A percentile compares a stretch with the other conserved stretches of the same genome.
These are phyloP conservation scores for Vicugna pacos DNA, from an alignment of 2,113 vertebrate genomes.

Conservation along the genomic window DNA sequence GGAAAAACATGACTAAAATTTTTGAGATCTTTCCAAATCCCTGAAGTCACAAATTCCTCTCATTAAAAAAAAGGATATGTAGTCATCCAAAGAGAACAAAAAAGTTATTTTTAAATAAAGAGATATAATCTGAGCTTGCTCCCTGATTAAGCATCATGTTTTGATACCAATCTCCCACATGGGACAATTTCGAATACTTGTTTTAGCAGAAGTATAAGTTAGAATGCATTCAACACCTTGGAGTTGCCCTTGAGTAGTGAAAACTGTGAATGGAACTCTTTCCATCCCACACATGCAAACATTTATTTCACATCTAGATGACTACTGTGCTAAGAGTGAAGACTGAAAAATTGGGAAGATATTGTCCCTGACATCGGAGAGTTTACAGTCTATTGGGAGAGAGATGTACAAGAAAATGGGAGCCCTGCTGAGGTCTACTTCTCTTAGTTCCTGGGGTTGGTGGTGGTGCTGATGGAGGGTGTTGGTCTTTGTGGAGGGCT, in stretches of 20 bases:
- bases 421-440: not conserved
- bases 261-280: not conserved
- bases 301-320: not conserved
- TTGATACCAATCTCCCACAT: not conserved
- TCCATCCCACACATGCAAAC: not conserved
- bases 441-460: not conserved
- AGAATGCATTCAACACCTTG: not conserved
- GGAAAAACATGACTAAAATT: not conserved
- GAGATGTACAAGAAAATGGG: not conserved
- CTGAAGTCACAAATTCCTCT: conserved; percentile 2
- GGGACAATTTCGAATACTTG: not conserved
- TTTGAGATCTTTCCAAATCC: conserved; percentile 31
- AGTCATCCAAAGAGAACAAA: not conserved
- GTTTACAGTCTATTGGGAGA: not conserved
- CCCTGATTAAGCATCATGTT: not conserved
- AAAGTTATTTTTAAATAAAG: not conserved
- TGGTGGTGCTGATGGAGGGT: rapidly evolving
- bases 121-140: not conserved
- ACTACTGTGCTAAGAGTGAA: not conserved
- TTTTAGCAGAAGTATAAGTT: not conserved
- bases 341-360: not conserved
- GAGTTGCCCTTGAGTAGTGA: not conserved
- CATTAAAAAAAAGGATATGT: not conserved
- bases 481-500: not conserved
- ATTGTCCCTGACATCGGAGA: not conserved